Percentiles rank a stretch among this genome's conserved stretches.
Conservation (phyloP, 2,797 vertebrate species). For the Sebastes oblongus region DNA sequence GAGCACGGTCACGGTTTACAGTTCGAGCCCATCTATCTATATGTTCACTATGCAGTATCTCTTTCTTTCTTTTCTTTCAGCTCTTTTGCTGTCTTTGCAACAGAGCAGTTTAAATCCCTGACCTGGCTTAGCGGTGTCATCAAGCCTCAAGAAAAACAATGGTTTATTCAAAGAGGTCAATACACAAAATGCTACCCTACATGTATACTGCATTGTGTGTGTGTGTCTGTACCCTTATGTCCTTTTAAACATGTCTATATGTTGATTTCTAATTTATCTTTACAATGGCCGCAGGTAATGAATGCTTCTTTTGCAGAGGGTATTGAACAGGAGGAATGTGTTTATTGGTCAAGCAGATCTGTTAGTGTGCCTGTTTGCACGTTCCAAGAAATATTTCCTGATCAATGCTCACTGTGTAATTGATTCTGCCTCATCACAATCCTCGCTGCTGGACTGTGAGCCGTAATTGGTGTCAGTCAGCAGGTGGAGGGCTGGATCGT, state of each 20-base stretch:
- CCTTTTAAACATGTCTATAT: background rate
- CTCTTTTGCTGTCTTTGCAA: background rate
- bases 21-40: constrained; percentile 8
- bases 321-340: constrained; percentile 4
- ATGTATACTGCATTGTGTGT: background rate
- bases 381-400: constrained; percentile 22
- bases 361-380: constrained; percentile 1
- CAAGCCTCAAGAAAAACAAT: constrained; percentile 21
- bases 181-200: background rate
- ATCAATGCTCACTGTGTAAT: constrained; percentile 19
- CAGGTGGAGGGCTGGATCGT: background rate
- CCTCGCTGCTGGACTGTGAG: background rate
- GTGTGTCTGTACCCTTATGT: background rate
- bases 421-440: background rate
- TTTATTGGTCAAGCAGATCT: constrained; percentile 20
- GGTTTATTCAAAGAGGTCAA: constrained; percentile 5
- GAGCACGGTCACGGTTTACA: background rate
- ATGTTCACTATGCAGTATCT: background rate
- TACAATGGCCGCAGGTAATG: background rate
- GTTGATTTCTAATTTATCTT: constrained; percentile 26
- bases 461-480: background rate
- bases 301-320: background rate
- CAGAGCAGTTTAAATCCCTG: constrained; percentile 18
- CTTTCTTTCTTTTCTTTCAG: background rate
- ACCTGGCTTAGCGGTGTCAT: constrained; percentile 6